Percentiles rank a stretch among this genome's conserved stretches.
Conservation (phyloP, 1,140 invertebrate genomes). For the Ostrea denselamellosa region DNA sequence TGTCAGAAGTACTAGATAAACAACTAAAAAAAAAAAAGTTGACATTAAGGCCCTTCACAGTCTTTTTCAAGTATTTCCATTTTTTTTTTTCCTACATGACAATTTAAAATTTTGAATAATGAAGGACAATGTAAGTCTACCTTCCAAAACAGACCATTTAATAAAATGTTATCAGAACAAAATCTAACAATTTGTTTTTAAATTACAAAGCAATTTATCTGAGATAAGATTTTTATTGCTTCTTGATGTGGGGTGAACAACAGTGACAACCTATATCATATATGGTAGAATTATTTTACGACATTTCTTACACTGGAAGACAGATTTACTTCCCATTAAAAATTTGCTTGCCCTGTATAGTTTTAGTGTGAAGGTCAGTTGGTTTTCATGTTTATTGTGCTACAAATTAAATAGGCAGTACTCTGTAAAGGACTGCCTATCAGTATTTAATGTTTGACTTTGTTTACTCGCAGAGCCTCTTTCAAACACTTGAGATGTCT, state of each 20-base stretch:
- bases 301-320: not conserved
- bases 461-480: not conserved
- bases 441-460: not conserved
- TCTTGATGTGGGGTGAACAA: not conserved
- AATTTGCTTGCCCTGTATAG: not conserved
- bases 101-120: not conserved
- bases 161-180: conserved; percentile 16
- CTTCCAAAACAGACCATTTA: not conserved
- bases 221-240: conserved; percentile 3
- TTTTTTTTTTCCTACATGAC: not conserved
- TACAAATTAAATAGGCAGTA: conserved; percentile 21
- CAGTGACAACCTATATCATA: not conserved
- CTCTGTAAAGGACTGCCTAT: not conserved
- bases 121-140: not conserved
- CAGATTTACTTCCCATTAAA: not conserved
- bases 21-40: too few relatives aligned
- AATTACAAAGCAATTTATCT: conserved; percentile 15
- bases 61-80: not conserved
- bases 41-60: not conserved
- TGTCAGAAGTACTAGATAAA: too few relatives aligned
- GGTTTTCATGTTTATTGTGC: not conserved
- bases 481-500: conserved; percentile 21
- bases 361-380: conserved; percentile 11
- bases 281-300: not conserved
- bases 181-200: not conserved